Evolutionary conservation across 92 coral and sea anemone species (phyloP).

Genomic region (Actinernus sp.): DNA sequence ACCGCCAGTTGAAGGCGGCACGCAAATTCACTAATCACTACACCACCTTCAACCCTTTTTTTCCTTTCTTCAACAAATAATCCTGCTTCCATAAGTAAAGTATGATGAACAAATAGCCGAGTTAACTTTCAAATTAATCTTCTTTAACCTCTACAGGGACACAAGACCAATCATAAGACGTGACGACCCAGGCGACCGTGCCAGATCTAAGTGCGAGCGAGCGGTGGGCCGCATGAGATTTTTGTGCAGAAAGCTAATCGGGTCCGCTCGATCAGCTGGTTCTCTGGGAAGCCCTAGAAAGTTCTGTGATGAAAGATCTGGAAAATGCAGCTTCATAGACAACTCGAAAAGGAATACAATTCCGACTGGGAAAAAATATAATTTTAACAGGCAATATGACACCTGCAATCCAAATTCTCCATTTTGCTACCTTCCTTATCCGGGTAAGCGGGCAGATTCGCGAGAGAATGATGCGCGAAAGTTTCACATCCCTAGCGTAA

Average conservation of each 20-base stretch:
- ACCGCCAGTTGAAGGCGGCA: too few relatives aligned
- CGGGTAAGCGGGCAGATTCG: background rate
- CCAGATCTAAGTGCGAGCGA: background rate
- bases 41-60: too few relatives aligned
- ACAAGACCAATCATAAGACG: too few relatives aligned
- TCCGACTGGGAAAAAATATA: background rate
- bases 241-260: background rate
- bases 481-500: background rate
- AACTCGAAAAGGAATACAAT: background rate
- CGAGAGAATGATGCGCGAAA: background rate
- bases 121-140: too few relatives aligned
- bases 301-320: background rate
- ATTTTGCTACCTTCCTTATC: background rate
- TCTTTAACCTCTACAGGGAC: too few relatives aligned
- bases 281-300: background rate
- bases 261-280: background rate
- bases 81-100: too few relatives aligned
- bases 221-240: background rate
- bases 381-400: background rate
- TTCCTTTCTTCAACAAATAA: too few relatives aligned
- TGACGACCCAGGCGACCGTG: too few relatives aligned
- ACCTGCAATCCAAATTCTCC: background rate
- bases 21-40: too few relatives aligned
- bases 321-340: background rate
- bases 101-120: too few relatives aligned